A percentile compares a stretch with the other conserved stretches of the same genome.
phyloP scores from a whole-genome alignment of 2,888 invertebrate species.

The Dione vanillae region DNA sequence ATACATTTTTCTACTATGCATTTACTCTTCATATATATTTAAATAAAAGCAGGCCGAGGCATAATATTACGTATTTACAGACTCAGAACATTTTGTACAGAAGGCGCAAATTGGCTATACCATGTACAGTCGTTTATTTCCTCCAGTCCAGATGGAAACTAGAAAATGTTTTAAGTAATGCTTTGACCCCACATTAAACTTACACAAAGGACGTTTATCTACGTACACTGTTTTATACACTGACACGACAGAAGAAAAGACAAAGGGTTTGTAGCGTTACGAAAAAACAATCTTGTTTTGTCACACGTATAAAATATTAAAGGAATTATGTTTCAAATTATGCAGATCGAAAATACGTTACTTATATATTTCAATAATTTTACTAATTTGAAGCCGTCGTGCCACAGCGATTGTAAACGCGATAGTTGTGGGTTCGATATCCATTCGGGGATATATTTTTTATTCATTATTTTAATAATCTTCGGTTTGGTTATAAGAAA shows the following conservation, averaged over 20 bases:
- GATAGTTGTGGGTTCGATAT: constrained; percentile 6
- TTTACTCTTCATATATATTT: background rate
- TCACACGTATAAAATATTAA: too few relatives aligned
- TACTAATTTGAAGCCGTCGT: too few relatives aligned
- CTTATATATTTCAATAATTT: too few relatives aligned
- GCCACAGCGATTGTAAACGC: background rate
- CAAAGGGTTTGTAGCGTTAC: too few relatives aligned
- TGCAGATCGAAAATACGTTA: too few relatives aligned
- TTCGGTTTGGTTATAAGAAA: background rate
- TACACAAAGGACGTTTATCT: background rate
- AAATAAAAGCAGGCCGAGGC: background rate
- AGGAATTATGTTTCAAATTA: too few relatives aligned
- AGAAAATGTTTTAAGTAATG: background rate
- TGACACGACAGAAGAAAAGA: too few relatives aligned
- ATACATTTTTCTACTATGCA: background rate
- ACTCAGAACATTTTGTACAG: constrained; percentile 28
- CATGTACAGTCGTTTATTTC: constrained; percentile 34
- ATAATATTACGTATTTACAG: constrained; percentile 14
- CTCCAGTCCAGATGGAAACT: constrained; percentile 20
- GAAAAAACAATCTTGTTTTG: too few relatives aligned
- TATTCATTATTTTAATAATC: background rate
- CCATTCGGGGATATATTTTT: background rate
- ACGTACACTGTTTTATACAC: background rate
- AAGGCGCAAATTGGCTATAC: constrained; percentile 35
- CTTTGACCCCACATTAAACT: background rate